A percentile compares a stretch with the other conserved stretches of the same genome.
Evolutionary conservation across 2,797 vertebrate species (phyloP).

Genomic region (Bovichtus diacanthus): DNA sequence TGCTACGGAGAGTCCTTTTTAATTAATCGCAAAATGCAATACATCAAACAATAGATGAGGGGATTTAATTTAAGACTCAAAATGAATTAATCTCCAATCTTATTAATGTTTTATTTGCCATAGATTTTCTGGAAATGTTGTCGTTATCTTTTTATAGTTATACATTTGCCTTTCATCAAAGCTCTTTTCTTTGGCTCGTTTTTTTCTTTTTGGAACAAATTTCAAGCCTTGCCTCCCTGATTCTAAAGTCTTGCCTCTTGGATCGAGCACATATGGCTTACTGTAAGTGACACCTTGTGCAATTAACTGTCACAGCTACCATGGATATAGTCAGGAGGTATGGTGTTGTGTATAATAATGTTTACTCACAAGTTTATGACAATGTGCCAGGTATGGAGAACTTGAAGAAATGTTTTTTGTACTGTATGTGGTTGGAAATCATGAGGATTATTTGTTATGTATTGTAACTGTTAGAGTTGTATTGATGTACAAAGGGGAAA

Average conservation of each 20-base stretch:
- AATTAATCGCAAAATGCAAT: slow-evolving; percentile 18
- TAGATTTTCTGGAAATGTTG: not conserved
- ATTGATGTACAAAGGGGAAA: not conserved
- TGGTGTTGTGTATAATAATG: not conserved
- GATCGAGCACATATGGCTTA: slow-evolving; percentile 1
- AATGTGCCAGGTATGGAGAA: not conserved
- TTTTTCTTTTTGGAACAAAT: slow-evolving; percentile 6
- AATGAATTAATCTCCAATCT: slow-evolving; percentile 1
- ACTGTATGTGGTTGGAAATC: not conserved
- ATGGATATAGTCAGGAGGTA: not conserved
- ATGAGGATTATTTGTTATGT: not conserved
- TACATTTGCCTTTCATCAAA: slow-evolving; percentile 22
- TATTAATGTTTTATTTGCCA: slow-evolving; percentile 23
- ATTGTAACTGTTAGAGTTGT: not conserved
- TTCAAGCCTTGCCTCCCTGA: not conserved
- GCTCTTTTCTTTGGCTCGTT: not conserved
- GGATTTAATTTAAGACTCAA: slow-evolving; percentile 20
- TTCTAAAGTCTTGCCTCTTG: not conserved
- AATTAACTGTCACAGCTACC: slow-evolving; percentile 8
- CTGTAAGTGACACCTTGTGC: slow-evolving; percentile 6
- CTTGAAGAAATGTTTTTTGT: not conserved
- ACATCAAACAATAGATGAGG: slow-evolving; percentile 16
- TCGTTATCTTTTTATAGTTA: slow-evolving; percentile 9
- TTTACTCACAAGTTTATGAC: not conserved
- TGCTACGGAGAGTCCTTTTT: not conserved